Evolutionary conservation across 2,888 invertebrate genomes (phyloP).

Genomic region (Epinotia demarniana): DNA sequence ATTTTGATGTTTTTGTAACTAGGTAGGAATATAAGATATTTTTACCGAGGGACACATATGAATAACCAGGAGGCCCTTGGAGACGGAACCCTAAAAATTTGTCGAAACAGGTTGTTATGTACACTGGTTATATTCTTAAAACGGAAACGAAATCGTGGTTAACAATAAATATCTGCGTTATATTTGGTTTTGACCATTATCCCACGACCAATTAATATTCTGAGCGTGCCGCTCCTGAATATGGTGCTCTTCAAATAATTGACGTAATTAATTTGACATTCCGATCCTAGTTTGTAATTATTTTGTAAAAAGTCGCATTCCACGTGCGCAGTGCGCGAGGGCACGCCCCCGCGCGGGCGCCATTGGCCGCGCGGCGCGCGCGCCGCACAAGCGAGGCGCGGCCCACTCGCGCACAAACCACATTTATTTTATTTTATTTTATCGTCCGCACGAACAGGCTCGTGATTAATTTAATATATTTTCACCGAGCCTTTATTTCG

Average conservation of each 20-base stretch:
- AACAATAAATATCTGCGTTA: slow-evolving; percentile 14
- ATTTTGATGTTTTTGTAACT: no score
- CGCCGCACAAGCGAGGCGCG: slow-evolving; percentile 53
- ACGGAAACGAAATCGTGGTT: not conserved
- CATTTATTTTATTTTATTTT: slow-evolving; percentile 62
- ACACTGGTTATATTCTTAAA: not conserved
- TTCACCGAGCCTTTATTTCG: slow-evolving; percentile 64
- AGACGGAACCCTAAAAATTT: no score
- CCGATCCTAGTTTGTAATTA: slow-evolving; percentile 62
- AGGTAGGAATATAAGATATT: no score
- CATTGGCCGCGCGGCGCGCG: slow-evolving; percentile 58
- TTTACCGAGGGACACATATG: no score
- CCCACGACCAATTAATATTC: slow-evolving; percentile 61
- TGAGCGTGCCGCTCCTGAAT: slow-evolving; percentile 48
- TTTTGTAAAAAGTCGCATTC: slow-evolving; percentile 67
- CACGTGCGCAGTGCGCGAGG: slow-evolving; percentile 51
- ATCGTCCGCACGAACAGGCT: slow-evolving; percentile 63
- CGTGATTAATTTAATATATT: slow-evolving; percentile 81
- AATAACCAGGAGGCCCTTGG: no score
- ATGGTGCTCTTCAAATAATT: slow-evolving; percentile 62
- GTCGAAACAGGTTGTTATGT: no score
- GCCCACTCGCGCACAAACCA: slow-evolving; percentile 51
- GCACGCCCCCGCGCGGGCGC: slow-evolving; percentile 58
- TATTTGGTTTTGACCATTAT: slow-evolving; percentile 45
- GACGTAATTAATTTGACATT: slow-evolving; percentile 72